Percentiles rank a stretch among this genome's conserved stretches.
Evolutionary conservation across 2,113 vertebrate genomes (phyloP).

Genomic region (Dromaius novaehollandiae): DNA sequence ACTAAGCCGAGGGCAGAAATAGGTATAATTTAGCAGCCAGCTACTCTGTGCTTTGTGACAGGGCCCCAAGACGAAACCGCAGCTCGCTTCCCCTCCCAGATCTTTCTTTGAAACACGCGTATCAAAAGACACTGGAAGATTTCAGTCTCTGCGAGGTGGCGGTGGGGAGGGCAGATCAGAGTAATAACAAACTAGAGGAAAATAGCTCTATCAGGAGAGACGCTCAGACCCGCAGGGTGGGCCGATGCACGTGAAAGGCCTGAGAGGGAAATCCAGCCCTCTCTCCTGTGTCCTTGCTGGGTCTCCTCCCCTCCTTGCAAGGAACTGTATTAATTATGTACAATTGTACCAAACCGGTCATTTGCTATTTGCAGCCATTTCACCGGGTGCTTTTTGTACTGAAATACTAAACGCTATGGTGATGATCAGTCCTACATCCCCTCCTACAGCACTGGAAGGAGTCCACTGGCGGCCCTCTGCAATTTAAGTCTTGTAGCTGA

Average conservation of each 20-base stretch:
- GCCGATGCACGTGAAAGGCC: not conserved
- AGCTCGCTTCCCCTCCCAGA: not conserved
- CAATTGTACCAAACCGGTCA: rapidly evolving
- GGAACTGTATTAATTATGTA: not conserved
- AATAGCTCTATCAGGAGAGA: not conserved
- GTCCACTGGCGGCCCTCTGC: not conserved
- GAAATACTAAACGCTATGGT: not conserved
- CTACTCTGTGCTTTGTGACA: not conserved
- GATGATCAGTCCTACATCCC: rapidly evolving
- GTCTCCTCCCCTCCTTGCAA: not conserved
- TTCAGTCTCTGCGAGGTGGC: not conserved
- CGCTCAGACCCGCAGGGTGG: not conserved
- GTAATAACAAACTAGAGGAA: not conserved
- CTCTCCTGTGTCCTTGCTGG: not conserved
- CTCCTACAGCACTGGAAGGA: not conserved
- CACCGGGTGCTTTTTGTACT: not conserved
- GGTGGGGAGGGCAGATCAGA: not conserved
- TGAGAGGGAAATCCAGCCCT: not conserved
- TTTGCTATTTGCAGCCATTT: not conserved
- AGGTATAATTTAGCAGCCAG: not conserved
- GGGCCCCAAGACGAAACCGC: slow-evolving; percentile 4
- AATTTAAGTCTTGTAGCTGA: not conserved
- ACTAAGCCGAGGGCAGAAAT: not conserved
- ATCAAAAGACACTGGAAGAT: not conserved
- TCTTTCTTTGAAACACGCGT: not conserved